These are phyloP conservation scores for Camponotus fellah DNA, from an alignment of 2,888 invertebrate genomes.

Conservation along the genomic window DNA sequence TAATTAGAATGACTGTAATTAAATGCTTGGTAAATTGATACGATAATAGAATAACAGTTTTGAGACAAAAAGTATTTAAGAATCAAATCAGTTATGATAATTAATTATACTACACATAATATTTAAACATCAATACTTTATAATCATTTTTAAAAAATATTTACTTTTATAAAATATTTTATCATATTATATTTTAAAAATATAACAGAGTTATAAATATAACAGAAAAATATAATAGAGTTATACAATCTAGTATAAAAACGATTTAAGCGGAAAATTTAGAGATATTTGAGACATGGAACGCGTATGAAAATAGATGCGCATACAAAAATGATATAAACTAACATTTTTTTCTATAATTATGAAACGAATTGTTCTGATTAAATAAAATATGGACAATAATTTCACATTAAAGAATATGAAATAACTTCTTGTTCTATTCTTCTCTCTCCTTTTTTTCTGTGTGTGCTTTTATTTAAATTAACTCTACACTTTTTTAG, in stretches of 20 bases:
- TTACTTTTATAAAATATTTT: no score
- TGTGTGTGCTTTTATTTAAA: neutral
- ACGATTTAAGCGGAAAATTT: neutral
- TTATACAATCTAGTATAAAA: neutral
- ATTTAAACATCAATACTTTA: no score
- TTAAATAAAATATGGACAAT: neutral
- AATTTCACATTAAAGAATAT: neutral
- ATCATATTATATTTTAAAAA: neutral
- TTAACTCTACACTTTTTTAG: neutral
- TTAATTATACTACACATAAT: no score
- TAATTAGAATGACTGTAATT: no score
- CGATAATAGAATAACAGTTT: no score
- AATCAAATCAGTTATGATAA: no score
- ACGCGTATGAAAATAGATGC: no score
- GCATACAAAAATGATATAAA: neutral
- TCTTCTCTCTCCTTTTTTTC: neutral
- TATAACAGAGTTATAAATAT: no score
- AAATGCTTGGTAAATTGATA: no score
- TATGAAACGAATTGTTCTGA: neutral
- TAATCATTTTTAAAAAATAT: no score
- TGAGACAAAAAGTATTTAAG: no score
- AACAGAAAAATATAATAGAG: neutral
- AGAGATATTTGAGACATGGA: neutral
- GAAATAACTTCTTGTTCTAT: conserved; percentile 16
- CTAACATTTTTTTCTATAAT: neutral